phyloP scores from a whole-genome alignment of 2,888 invertebrate genomes.

The Arge pagana region DNA sequence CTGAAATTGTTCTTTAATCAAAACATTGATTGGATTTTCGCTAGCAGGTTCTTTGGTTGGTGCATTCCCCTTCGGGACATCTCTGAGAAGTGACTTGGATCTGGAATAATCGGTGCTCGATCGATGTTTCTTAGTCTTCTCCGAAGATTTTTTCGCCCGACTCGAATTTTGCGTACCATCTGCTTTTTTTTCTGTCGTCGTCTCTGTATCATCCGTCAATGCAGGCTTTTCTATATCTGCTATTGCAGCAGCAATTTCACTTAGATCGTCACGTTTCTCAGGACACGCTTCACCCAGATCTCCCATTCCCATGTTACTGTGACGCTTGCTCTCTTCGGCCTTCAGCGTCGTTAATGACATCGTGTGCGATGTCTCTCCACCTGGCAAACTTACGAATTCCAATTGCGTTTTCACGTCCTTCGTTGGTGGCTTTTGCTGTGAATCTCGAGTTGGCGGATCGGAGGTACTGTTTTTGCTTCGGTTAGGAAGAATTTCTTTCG shows the following conservation, averaged over 20 bases:
- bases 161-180: conserved; percentile 4
- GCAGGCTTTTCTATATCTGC: conserved; percentile 8
- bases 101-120: conserved; percentile 7
- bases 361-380: conserved; percentile 40
- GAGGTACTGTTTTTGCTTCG: conserved; percentile 8
- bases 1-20: conserved; percentile 40
- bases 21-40: conserved; percentile 25
- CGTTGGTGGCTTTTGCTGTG: conserved; percentile 25
- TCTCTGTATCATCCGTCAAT: conserved; percentile 1
- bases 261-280: neutral
- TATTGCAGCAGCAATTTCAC: neutral
- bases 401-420: conserved; percentile 36
- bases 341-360: conserved; percentile 32
- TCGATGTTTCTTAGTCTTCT: conserved; percentile 9
- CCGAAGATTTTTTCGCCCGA: conserved; percentile 2
- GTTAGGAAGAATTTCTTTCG: conserved; percentile 2
- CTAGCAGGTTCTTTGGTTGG: conserved; percentile 23
- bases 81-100: conserved; percentile 2
- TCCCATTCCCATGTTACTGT: conserved; percentile 10
- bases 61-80: conserved; percentile 30
- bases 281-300: conserved; percentile 3
- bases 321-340: conserved; percentile 26
- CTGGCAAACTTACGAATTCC: conserved; percentile 45
- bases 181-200: neutral
- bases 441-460: conserved; percentile 18